Conservation (phyloP, 2,888 invertebrate genomes). For the Mallateleia sp. region DNA sequence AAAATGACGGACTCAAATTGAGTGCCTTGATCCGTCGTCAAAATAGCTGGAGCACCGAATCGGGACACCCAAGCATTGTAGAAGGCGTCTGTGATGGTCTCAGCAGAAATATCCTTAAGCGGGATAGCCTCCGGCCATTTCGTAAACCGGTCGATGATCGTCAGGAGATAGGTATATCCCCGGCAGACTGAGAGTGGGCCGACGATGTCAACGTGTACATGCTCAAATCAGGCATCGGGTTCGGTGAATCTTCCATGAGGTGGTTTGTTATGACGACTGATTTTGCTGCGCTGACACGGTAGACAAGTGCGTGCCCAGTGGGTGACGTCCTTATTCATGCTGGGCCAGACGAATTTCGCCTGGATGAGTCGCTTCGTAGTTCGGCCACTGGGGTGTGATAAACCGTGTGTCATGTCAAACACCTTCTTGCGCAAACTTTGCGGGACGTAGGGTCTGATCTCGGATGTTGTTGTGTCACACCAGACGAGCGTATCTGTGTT, state of each 20-base stretch:
- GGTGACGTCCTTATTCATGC: not conserved
- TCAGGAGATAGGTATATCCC: not conserved
- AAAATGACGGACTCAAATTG: constrained; percentile 24
- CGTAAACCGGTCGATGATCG: not conserved
- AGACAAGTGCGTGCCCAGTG: not conserved
- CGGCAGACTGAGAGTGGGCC: not conserved
- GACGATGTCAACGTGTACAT: constrained; percentile 86
- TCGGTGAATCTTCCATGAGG: not conserved
- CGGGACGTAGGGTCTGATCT: constrained; percentile 78
- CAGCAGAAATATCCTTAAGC: not conserved
- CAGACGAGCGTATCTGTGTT: not conserved
- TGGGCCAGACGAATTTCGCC: constrained; percentile 2
- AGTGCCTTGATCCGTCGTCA: constrained; percentile 70
- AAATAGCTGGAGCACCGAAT: not conserved
- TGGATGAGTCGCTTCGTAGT: not conserved
- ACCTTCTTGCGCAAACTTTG: constrained; percentile 55
- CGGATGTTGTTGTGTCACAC: constrained; percentile 60
- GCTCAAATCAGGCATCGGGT: constrained; percentile 82
- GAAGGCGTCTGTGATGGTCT: not conserved
- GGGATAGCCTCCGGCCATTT: constrained; percentile 6
- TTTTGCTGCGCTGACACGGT: not conserved
- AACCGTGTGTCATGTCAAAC: constrained; percentile 72
- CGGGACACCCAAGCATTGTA: not conserved
- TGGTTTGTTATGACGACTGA: not conserved
- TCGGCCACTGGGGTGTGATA: constrained; percentile 26